These are phyloP conservation scores for Sminthurinus aureus DNA, from an alignment of 2,888 invertebrate species.

Conservation along the genomic window DNA sequence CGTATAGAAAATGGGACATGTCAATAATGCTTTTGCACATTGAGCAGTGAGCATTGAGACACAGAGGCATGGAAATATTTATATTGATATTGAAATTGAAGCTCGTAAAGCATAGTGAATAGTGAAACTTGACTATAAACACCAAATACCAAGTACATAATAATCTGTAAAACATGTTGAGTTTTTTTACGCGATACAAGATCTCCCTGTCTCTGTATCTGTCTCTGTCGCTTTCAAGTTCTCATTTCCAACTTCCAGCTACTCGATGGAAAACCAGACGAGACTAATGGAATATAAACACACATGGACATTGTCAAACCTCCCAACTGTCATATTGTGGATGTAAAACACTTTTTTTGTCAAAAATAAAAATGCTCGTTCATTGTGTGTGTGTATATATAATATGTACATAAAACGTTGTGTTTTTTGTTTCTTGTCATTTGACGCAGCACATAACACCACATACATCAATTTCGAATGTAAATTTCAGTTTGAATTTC, in stretches of 20 bases:
- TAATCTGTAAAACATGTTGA: neutral
- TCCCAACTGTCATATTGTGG: constrained; percentile 38
- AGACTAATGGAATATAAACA: constrained; percentile 42
- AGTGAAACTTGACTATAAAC: neutral
- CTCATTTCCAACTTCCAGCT: neutral
- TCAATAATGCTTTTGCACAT: neutral
- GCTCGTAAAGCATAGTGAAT: neutral
- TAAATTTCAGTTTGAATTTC: neutral
- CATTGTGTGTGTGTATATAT: neutral
- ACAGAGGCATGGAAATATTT: neutral
- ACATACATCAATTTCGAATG: neutral
- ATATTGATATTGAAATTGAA: neutral
- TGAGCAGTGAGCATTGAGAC: neutral
- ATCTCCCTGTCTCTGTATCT: neutral
- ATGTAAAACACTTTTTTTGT: constrained; percentile 32
- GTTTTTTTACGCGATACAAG: neutral
- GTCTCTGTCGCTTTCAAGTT: constrained; percentile 1
- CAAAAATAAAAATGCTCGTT: constrained; percentile 16
- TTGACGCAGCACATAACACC: neutral
- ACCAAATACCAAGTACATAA: neutral
- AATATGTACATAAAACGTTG: neutral
- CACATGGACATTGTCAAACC: constrained; percentile 43
- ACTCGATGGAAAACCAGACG: constrained; percentile 15
- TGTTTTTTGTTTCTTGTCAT: constrained; percentile 11
- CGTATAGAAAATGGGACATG: neutral